Evolutionary conservation across 2,113 vertebrate species (phyloP), one percentile per base, ranked within the genome.

Genomic region (Campylomormyrus tamandua): DNA sequence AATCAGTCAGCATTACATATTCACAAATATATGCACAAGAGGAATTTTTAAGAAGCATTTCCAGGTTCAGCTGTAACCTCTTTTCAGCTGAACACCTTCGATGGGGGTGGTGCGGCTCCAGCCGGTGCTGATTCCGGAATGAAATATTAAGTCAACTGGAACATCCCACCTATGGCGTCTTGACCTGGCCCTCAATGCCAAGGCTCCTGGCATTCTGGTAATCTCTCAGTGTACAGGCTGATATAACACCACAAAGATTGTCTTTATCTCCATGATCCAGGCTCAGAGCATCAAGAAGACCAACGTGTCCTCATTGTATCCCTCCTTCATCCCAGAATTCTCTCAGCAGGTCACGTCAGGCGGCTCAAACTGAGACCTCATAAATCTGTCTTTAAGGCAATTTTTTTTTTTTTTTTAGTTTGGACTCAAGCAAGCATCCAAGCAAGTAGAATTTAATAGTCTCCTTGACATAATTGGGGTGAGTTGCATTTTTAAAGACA

Each of bases 171-270:
- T 46, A n/a, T 42, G 45, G 45, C 39, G 83, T 42, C 83, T 84
- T 84, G 42, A 84, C 45, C 83, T 48, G 35, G 13, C 58, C 66
- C 88, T 46, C 58, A 48, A n/a, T 74, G 42, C 53, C n/a, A 70
- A 70, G 87, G 19, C 53, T 66, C 62, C 62, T 88, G 58, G 42
- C 45, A 77, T 88, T 88, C 66, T 88, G 45, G 88, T 46, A 74
- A 66, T 49, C 39, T 88, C 62, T 74, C 45, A 88, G 56, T 50
- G 15, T 21, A 74, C 39, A 21, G 58, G 48, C 70, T 83, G 88
- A 53, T 83, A 49, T 89, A 48, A 80, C 48, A 52, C 70, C 8
- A 27, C 13, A 50, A 48, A 50, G 8, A 50, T 48, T 70, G 31
- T 80, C 21, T 48, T 62, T 50, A 17, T 77, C 58, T 89, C 11